Evolutionary conservation across 53 echinoderm and acorn worm genomes (phyloP), one percentile per base, ranked within the genome.

Genomic region (Luidia sarsii): DNA sequence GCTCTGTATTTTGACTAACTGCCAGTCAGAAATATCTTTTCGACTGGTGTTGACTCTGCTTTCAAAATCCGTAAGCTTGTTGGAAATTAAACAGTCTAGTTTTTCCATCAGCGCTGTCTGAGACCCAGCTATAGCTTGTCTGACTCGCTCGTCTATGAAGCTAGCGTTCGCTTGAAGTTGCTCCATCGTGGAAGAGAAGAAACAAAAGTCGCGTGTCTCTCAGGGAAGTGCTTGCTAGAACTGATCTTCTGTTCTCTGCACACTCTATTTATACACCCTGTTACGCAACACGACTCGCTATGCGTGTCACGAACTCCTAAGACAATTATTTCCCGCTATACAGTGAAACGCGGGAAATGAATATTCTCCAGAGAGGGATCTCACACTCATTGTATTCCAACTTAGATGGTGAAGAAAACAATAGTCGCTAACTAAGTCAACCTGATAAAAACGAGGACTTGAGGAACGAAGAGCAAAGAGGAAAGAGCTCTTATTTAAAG

Each of bases 31-130:
- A 19, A 65, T 65, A 21, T 65, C 19, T 22, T 22, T 65, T 21
- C 39, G 65, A 0, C 18, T 19, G 2, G 37, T 19, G 14, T 41
- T 65, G 14, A 65, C 39, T 65, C 32, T 36, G n/a, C 10, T 7
- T 41, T 65, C 43, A 39, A 65, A 65, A 65, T 9, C 24, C 4
- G 65, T 21, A 1, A 57, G 25, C 65, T 65, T 65, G 1, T 19
- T 10, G 5, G 65, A 65, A 30, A 36, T 65, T 10, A 38, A 21
- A 20, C n/a, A 21, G 38, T 65, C 38, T 1, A 65, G 10, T 65
- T 65, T 65, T 22, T 65, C 65, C 39, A 65, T 65, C 3, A 65
- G 32, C 6, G 29, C 39, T 18, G 65, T 20, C 39, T 65, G 65
- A 20, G 65, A 65, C 10, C 43, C 21, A 4, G 39, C 30, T 7